Evolutionary conservation across 2,888 invertebrate genomes (phyloP), one percentile per base, ranked within the genome.

Genomic region (Timema cristinae): DNA sequence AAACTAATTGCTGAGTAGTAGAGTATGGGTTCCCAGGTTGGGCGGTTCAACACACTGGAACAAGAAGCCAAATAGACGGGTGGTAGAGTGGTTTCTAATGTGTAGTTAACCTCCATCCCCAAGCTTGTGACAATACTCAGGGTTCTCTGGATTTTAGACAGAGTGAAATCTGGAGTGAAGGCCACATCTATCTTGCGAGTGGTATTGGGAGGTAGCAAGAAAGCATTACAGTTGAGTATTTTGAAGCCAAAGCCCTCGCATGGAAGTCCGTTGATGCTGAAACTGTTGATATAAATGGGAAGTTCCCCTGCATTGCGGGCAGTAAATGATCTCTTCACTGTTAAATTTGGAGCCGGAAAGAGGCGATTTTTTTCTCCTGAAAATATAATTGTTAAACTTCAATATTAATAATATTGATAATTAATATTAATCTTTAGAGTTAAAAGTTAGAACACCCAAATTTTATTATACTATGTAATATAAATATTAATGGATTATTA

Each of bases 271-370:
- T 89, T 90, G 75, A 94, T 89, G 69, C 84, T 85, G 77, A 90
- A 87, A 70, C 87, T 87, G 75, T 87, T 85, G 75, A 96, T 88
- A 76, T 87, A 87, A 78, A 98, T 89, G n/a, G 92, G 89, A 76
- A 97, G 86, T 79, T 92, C 92, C 2, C 98, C 98, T n/a, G 92
- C 91, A 84, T 98, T 98, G 77, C 91, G 88, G 47, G 93, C 92
- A 10, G 89, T 88, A 81, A 97, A 97, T 63, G 92, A 88, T 73
- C 94, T 87, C 77, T 91, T 91, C 16, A 93, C 90, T 10, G 90
- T 90, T 69, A 94, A 84, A 81, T 89, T 88, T 5, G 90, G 89
- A 70, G 85, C 81, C 48, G 85, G 78, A 76, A 79, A 80, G 73
- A 81, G 80, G 72, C 75, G 77, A 78, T 74, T 79, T 77, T 77